Evolutionary conservation across 2,797 vertebrate species (phyloP).

Genomic region (Onychomys leucogaster): DNA sequence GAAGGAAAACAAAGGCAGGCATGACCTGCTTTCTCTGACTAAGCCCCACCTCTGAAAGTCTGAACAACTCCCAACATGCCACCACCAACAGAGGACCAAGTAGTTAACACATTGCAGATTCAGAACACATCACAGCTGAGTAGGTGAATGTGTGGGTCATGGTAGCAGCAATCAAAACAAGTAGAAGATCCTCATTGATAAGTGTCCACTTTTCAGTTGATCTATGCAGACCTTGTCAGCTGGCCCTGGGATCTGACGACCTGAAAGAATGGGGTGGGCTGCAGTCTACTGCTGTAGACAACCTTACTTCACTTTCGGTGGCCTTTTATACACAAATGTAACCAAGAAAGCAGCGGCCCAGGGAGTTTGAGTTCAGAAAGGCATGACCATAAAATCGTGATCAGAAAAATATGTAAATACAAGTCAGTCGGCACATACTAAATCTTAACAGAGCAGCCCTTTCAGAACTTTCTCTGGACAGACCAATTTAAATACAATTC

Average conservation of each 20-base stretch:
- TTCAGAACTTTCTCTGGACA: not conserved
- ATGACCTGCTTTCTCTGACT: not conserved
- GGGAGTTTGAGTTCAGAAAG: not conserved
- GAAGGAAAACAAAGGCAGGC: too few relatives aligned
- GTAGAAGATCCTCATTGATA: not conserved
- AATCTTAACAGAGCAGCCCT: not conserved
- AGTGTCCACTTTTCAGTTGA: not conserved
- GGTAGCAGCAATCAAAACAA: constrained; percentile 19
- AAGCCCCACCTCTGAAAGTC: not conserved
- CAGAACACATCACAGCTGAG: not conserved
- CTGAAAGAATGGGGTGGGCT: not conserved
- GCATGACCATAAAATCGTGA: not conserved
- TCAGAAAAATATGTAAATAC: not conserved
- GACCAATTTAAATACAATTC: not conserved
- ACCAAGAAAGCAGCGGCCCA: not conserved
- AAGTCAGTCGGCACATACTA: not conserved
- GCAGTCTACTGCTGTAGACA: not conserved
- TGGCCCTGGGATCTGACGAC: not conserved
- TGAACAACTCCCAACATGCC: not conserved
- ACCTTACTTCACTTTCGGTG: not conserved
- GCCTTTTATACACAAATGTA: not conserved
- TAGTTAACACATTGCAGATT: not conserved
- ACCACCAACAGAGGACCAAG: not conserved
- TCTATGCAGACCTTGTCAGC: not conserved
- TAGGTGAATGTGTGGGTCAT: too few relatives aligned